These are phyloP conservation scores for Hylomyscus alleni DNA, from an alignment of 2,797 vertebrate genomes.

Conservation along the genomic window DNA sequence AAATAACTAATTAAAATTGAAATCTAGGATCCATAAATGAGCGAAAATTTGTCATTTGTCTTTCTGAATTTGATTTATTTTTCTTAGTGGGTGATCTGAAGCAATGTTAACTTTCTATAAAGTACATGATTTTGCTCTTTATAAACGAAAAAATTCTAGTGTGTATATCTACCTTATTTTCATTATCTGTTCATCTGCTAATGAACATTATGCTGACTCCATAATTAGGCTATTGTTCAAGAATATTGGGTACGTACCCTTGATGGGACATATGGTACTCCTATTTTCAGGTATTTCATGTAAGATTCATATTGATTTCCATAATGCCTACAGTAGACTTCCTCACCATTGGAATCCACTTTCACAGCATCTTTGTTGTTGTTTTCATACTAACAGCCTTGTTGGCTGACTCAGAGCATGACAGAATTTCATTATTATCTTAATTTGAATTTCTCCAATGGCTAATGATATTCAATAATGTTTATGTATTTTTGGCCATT, in stretches of 20 bases:
- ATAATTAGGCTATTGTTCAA: background rate
- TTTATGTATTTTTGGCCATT: background rate
- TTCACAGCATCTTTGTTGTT: background rate
- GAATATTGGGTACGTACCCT: background rate
- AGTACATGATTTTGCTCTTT: background rate
- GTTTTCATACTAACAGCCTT: background rate
- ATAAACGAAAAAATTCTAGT: background rate
- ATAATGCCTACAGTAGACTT: background rate
- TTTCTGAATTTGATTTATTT: background rate
- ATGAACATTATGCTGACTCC: background rate
- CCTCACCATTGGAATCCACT: background rate
- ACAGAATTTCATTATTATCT: background rate
- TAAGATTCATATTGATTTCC: background rate
- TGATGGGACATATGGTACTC: background rate
- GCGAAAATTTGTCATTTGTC: background rate
- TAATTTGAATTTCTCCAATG: background rate
- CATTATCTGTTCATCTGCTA: background rate
- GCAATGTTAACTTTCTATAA: background rate
- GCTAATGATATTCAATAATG: background rate
- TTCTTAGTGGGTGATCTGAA: background rate
- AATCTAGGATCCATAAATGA: background rate
- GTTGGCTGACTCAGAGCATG: background rate
- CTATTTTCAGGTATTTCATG: background rate
- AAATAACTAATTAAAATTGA: background rate
- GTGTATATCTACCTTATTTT: background rate